Evolutionary conservation across 2,113 vertebrate species (phyloP).

Genomic region (Agapornis roseicollis): DNA sequence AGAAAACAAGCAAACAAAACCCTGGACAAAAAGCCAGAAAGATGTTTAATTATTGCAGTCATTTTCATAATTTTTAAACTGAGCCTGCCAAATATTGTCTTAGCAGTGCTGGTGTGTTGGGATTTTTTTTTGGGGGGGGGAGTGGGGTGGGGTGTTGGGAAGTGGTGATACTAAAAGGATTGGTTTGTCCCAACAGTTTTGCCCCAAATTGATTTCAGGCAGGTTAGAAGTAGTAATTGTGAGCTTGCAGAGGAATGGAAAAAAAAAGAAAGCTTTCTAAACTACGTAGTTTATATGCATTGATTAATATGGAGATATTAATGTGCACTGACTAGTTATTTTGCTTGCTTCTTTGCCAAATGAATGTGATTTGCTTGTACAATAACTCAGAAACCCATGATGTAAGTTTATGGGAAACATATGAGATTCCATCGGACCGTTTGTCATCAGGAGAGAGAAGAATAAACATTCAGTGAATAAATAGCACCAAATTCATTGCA

Average conservation of each 20-base stretch:
- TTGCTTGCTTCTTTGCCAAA: conserved; percentile 45
- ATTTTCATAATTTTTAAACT: not conserved
- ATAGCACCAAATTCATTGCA: conserved; percentile 17
- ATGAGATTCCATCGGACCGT: conserved; percentile 5
- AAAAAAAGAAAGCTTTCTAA: not conserved
- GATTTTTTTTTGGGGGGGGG: not conserved
- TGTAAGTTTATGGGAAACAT: conserved; percentile 36
- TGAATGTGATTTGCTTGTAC: conserved; percentile 40
- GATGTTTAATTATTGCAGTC: not conserved
- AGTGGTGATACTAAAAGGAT: not conserved
- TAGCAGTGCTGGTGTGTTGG: not conserved
- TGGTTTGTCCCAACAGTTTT: fast-evolving
- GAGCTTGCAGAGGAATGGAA: not conserved
- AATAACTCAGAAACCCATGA: conserved; percentile 36
- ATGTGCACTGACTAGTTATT: not conserved
- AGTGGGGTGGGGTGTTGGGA: not conserved
- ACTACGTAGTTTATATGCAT: not conserved
- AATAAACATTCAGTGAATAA: conserved; percentile 16
- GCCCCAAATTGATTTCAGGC: not conserved
- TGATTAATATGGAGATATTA: not conserved
- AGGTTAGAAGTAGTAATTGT: not conserved
- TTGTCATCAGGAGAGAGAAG: conserved; percentile 23
- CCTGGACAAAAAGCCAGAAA: not conserved
- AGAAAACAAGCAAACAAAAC: not conserved
- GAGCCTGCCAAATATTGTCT: not conserved